A percentile compares a stretch with the other conserved stretches of the same genome.
phyloP scores from a whole-genome alignment of 2,888 invertebrate genomes.

The Melitaea athalia region DNA sequence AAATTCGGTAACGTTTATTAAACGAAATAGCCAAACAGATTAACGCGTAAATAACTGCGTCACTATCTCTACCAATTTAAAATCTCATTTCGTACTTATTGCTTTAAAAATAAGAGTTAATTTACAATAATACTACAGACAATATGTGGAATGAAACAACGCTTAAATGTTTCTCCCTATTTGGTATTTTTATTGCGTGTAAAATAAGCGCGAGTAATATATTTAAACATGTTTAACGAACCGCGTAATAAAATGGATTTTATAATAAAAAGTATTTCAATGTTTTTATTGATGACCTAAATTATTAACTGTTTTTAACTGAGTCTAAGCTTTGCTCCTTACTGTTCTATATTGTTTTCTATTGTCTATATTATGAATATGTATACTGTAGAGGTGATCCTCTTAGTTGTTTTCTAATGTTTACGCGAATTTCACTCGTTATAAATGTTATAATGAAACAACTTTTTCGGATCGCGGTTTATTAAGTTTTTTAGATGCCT shows the following conservation, averaged over 20 bases:
- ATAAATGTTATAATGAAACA: too few species aligned
- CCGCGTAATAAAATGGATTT: not conserved
- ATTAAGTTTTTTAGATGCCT: too few species aligned
- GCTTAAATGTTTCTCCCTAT: not conserved
- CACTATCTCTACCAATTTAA: not conserved
- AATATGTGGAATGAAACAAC: not conserved
- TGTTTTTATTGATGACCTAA: too few species aligned
- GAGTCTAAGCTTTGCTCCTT: too few species aligned
- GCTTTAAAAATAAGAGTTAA: not conserved
- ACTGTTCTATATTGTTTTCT: too few species aligned
- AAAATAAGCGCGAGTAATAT: not conserved
- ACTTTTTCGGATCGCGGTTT: too few species aligned
- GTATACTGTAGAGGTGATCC: too few species aligned
- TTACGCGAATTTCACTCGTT: too few species aligned
- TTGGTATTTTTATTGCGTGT: slow-evolving; percentile 2
- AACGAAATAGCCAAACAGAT: not conserved
- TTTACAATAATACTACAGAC: not conserved
- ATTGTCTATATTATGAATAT: too few species aligned
- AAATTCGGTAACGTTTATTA: not conserved
- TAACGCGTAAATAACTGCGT: not conserved
- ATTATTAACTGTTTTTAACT: too few species aligned
- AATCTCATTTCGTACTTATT: not conserved
- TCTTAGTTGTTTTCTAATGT: too few species aligned
- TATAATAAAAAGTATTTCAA: too few species aligned
- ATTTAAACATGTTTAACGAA: slow-evolving; percentile 4